These are phyloP conservation scores for Tympanuchus pallidicinctus DNA, from an alignment of 2,113 vertebrate species.

Conservation along the genomic window DNA sequence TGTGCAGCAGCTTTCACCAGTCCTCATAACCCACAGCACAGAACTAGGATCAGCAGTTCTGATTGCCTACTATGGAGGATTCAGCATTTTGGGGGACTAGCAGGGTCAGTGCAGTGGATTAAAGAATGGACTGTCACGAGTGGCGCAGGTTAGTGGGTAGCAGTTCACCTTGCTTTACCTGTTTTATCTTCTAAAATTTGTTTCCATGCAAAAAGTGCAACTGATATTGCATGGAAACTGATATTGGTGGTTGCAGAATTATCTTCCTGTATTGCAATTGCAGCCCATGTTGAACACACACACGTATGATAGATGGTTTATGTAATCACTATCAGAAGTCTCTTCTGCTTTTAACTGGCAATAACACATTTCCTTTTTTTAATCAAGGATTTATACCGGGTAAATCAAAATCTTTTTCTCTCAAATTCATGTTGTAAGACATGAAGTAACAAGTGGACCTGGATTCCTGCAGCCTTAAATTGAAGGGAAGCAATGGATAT, in stretches of 20 bases:
- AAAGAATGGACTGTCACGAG: neutral
- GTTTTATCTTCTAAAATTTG: neutral
- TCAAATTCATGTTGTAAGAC: neutral
- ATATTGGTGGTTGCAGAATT: neutral
- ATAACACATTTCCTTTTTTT: neutral
- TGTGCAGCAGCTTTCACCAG: neutral
- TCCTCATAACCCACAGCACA: neutral
- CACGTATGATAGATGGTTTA: neutral
- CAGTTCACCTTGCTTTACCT: slow-evolving; percentile 4
- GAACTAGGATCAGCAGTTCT: neutral
- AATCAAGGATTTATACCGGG: neutral
- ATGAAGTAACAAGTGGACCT: neutral
- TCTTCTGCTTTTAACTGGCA: neutral
- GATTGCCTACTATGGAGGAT: neutral
- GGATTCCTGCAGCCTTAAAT: neutral
- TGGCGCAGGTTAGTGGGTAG: slow-evolving; percentile 19
- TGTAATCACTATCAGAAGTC: neutral
- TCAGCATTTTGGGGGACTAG: neutral
- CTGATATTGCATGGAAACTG: neutral
- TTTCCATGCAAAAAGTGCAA: neutral
- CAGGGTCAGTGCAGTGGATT: neutral
- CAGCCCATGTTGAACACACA: neutral
- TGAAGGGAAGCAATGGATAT: neutral
- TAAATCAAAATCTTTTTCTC: neutral
- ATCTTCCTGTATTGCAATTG: neutral